Evolutionary conservation across 2,113 vertebrate genomes (phyloP).

Genomic region (Melanerpes formicivorus): DNA sequence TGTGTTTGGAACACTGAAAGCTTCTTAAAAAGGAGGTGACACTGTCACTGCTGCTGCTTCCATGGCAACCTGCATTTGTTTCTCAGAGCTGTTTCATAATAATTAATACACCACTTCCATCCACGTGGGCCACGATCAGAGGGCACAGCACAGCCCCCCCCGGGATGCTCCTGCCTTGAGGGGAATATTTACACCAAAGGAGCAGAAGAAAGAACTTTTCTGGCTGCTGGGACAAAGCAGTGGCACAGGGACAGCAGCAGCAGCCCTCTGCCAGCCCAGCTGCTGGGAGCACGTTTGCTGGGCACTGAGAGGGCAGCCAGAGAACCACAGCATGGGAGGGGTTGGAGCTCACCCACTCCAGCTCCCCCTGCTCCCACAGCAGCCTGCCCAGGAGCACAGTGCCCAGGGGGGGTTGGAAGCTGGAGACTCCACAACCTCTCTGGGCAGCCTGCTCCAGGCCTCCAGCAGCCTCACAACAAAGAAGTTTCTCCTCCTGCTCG

Average conservation of each 20-base stretch:
- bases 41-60: slow-evolving; percentile 59
- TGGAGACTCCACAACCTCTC: too few relatives aligned
- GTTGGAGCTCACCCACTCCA: too few relatives aligned
- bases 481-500: too few relatives aligned
- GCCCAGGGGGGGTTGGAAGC: too few relatives aligned
- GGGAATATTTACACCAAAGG: not conserved
- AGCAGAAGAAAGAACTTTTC: not conserved
- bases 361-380: too few relatives aligned
- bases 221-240: not conserved
- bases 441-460: too few relatives aligned
- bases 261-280: not conserved
- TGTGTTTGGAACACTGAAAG: slow-evolving; percentile 14
- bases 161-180: not conserved
- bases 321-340: not conserved
- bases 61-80: slow-evolving; percentile 75
- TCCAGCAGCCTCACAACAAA: too few relatives aligned
- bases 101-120: slow-evolving; percentile 58
- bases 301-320: not conserved
- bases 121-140: not conserved
- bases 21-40: slow-evolving; percentile 57
- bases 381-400: too few relatives aligned
- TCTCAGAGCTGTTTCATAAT: slow-evolving; percentile 35
- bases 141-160: not conserved
- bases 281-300: not conserved
- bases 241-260: too few relatives aligned